Conservation (phyloP, 2,113 vertebrate species). For the Hemicordylus capensis region DNA sequence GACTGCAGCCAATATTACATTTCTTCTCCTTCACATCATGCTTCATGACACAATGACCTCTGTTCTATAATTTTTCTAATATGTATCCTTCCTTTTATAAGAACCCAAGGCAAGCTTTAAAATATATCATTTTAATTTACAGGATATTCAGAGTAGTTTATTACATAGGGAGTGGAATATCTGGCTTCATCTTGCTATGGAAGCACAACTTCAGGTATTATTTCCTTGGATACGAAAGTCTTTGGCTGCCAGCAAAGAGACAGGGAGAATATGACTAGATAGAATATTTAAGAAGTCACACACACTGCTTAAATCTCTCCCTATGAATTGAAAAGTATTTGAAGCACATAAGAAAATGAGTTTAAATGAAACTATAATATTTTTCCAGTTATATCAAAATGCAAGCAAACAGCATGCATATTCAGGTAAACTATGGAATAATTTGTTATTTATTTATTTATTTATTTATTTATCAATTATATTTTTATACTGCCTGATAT, state of each 20-base stretch:
- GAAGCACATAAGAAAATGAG: conserved; percentile 41
- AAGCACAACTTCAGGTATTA: conserved; percentile 65
- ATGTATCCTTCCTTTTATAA: not conserved
- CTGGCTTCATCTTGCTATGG: conserved; percentile 64
- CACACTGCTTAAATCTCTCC: conserved; percentile 43
- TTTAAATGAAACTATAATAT: not conserved
- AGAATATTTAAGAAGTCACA: conserved; percentile 62
- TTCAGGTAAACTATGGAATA: not conserved
- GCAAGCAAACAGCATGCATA: not conserved
- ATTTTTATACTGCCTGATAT: too few relatives aligned
- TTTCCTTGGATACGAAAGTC: conserved; percentile 56
- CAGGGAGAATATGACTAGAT: conserved; percentile 47
- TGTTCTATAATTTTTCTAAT: not conserved
- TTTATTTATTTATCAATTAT: too few relatives aligned
- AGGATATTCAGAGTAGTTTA: conserved; percentile 47
- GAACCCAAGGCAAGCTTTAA: not conserved
- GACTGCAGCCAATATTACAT: too few relatives aligned
- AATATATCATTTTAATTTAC: too few relatives aligned
- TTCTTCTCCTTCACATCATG: too few relatives aligned
- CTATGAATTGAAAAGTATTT: conserved; percentile 39
- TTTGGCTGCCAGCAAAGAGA: conserved; percentile 43
- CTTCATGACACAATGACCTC: too few relatives aligned
- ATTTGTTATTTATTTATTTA: too few relatives aligned
- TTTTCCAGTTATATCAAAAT: not conserved
- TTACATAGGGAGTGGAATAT: conserved; percentile 78